Evolutionary conservation across 2,797 vertebrate genomes (phyloP), one percentile per base, ranked within the genome.

Genomic region (Phyllotis vaccarum): DNA sequence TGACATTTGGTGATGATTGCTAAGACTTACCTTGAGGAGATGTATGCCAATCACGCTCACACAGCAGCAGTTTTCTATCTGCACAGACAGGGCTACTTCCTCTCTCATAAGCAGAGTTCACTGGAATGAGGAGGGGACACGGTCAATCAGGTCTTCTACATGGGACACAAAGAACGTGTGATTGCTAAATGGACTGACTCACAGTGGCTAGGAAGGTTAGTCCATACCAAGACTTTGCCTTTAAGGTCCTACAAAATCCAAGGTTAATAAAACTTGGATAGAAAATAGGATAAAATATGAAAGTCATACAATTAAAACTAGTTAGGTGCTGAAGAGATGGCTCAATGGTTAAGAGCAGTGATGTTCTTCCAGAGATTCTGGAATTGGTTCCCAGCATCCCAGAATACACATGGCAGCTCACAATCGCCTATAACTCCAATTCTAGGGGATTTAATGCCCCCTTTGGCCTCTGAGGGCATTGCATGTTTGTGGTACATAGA

Each of bases 21-120:
- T 2, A 89, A 68, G n/a, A 34, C 94, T 97, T 94, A 97, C 97
- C 97, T 97, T 96, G 66, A 10, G 91, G 86, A 86, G 92, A 96
- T 7, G 49, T 54, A 56, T 80, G 66, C 97, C 97, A 95, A 3
- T 96, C 93, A 22, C 0, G 0, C 60, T 79, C 90, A 68, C 62
- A 68, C 12, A 79, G 29, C 0, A 1, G 46, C 19, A 86, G 78
- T 58, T 89, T 89, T 87, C 86, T 49, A 40, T 82, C 76, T 34
- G 34, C 27, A 70, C 0, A 3, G 6, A 16, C 1, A 0, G 49
- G 37, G 58, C 24, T 46, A 8, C 54, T 54, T 86, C 96, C 94
- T 72, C 17, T 86, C 83, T 58, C 27, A 24, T 60, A 97, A 46
- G 96, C 96, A 72, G 75, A 66, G 62, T 97, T 97, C 87, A 81